phyloP scores from a whole-genome alignment of 2,113 vertebrate genomes.

The Rissa tridactyla region DNA sequence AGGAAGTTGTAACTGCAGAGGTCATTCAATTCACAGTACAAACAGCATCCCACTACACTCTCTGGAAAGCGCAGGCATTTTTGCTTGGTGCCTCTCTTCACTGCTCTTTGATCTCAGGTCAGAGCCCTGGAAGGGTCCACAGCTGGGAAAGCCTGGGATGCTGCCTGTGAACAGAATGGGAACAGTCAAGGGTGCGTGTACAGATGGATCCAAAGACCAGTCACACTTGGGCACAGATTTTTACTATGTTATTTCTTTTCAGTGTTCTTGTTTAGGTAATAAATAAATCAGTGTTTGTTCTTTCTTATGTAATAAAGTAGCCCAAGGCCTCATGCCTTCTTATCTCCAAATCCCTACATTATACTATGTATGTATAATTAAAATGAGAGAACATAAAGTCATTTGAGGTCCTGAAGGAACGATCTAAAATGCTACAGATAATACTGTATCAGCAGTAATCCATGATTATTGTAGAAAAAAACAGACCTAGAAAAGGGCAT shows the following conservation, averaged over 20 bases:
- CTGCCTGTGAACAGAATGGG: not conserved
- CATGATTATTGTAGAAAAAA: constrained; percentile 7
- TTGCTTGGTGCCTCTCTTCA: not conserved
- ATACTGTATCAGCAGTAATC: constrained; percentile 30
- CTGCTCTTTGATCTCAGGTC: not conserved
- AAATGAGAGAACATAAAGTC: not conserved
- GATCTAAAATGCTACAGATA: constrained; percentile 16
- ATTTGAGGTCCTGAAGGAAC: not conserved
- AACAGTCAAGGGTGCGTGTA: not conserved
- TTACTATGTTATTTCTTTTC: not conserved
- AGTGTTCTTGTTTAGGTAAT: not conserved
- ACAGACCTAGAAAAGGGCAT: not conserved
- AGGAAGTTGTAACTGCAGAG: not conserved
- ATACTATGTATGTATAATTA: not conserved
- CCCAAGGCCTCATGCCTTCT: not conserved
- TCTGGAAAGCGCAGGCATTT: not conserved
- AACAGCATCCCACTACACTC: not conserved
- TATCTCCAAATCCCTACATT: not conserved
- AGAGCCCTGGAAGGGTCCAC: not conserved
- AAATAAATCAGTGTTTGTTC: not conserved
- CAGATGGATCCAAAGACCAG: not conserved
- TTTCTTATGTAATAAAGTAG: not conserved
- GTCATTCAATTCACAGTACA: not conserved
- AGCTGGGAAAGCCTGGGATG: not conserved
- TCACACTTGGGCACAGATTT: not conserved